phyloP scores from a whole-genome alignment of 2,888 invertebrate species.

The Chalcosyrphus nemorum region DNA sequence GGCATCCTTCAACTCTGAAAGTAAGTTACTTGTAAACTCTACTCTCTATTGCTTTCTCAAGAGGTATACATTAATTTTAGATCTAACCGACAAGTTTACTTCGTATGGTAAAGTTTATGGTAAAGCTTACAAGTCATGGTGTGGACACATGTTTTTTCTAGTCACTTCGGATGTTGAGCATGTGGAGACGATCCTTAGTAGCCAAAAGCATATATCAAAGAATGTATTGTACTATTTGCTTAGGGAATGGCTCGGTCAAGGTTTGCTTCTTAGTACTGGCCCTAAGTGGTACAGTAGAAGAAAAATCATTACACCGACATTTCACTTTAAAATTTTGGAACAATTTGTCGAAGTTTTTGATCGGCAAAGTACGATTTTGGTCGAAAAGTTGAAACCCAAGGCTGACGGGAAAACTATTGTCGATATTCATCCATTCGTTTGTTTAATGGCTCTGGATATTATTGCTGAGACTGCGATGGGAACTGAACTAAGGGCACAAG shows the following conservation, averaged over 20 bases:
- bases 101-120: conserved; percentile 76
- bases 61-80: conserved; percentile 54
- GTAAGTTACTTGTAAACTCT: conserved; percentile 65
- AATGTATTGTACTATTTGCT: conserved; percentile 77
- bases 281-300: conserved; percentile 86
- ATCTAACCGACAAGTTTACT: conserved; percentile 76
- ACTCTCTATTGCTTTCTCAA: neutral
- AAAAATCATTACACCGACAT: conserved; percentile 89
- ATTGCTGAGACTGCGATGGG: conserved; percentile 92
- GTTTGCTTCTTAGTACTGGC: conserved; percentile 78
- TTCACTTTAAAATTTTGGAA: conserved; percentile 90
- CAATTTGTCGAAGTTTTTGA: conserved; percentile 88
- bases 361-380: conserved; percentile 84
- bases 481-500: conserved; percentile 87
- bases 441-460: conserved; percentile 85
- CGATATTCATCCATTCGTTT: conserved; percentile 85
- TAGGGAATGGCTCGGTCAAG: conserved; percentile 79
- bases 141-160: conserved; percentile 74
- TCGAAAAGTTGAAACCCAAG: conserved; percentile 82
- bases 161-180: conserved; percentile 77
- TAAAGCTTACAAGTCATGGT: conserved; percentile 76
- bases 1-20: conserved; percentile 77
- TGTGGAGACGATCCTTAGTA: conserved; percentile 77
- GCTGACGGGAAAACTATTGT: conserved; percentile 80
- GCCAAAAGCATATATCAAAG: conserved; percentile 77